These are phyloP conservation scores for Polydrusus cervinus DNA, from an alignment of 2,888 invertebrate species.

Conservation along the genomic window DNA sequence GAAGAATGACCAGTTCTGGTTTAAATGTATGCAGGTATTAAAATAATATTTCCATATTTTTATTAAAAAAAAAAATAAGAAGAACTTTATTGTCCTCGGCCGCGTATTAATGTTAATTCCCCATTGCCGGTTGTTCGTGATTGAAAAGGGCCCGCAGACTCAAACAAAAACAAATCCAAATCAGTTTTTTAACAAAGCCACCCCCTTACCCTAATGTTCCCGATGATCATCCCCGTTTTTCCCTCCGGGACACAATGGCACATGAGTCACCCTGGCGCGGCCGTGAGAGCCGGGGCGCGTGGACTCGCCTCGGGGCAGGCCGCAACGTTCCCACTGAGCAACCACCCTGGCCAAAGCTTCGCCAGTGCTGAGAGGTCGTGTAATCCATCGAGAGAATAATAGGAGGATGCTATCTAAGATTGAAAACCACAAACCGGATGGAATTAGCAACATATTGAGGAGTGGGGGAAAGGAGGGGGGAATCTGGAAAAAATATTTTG, in stretches of 20 bases:
- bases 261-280: conserved; percentile 54
- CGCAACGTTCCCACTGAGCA: conserved; percentile 72
- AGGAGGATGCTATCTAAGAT: conserved; percentile 12
- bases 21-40: no score
- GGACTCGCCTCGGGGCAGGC: conserved; percentile 67
- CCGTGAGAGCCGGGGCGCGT: conserved; percentile 63
- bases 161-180: conserved; percentile 54
- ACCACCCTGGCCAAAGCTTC: conserved; percentile 69
- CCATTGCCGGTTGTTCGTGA: conserved; percentile 8
- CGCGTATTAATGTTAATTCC: conserved; percentile 17
- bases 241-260: conserved; percentile 40
- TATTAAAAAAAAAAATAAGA: no score
- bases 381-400: conserved; percentile 24
- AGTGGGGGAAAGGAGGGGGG: no score
- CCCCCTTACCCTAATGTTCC: conserved; percentile 53
- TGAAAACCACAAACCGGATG: no score
- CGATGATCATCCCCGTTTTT: conserved; percentile 46
- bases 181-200: conserved; percentile 58
- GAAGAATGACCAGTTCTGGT: no score
- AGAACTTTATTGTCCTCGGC: neutral
- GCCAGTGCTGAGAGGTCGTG: conserved; percentile 56
- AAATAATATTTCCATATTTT: no score
- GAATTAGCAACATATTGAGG: no score
- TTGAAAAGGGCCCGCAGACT: conserved; percentile 25
- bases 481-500: no score